Base-by-base conservation (phyloP, 2,113 vertebrate genomes). In the Gallinago paraguaiae region DNA sequence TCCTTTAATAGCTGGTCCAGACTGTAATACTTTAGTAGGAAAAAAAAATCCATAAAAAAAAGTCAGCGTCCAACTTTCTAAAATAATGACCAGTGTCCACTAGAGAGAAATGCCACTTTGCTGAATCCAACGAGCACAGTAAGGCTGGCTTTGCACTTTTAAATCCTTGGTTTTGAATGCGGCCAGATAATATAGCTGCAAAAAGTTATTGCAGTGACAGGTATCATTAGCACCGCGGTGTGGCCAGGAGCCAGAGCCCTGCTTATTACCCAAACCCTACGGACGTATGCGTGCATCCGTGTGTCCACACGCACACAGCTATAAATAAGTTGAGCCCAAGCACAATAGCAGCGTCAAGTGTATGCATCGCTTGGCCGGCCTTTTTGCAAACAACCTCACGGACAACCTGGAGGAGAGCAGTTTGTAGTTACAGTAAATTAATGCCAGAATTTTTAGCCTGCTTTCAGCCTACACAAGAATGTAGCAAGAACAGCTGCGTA, bases 401-500 rank as follows among this genome's bases (percentile, higher is more conserved):
- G 84, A 35, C 69, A 78, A 92, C 90, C 71, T 75, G 59, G 60
- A 39, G 77, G 87, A 30, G 27, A 24, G 79, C 82, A 35, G 87
- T 90, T 57, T 81, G 88, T 54, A 77, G 79, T 87, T 70, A 72
- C 67, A 92, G 90, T 72, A 92, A 90, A 84, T 86, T n/a, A 80
- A 76, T 57, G 76, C 48, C 90, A 82, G 92, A n/a, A 85, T 92
- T 94, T 96, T 85, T 72, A 70, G 69, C 1, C 78, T n/a, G 76
- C 85, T 91, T 79, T 90, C 88, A 51, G 93, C 95, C 94, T 89
- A 63, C 93, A 43, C 95, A 96, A 91, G 71, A 95, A 96, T 79
- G 93, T 14, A 64, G 82, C 70, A 72, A 68, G 83, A 97, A 96
- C 96, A 97, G 95, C 95, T 97, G 96, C 0, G 2, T 83, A 95